Conservation (phyloP, 2,797 vertebrate species). For the Dicrostonyx torquatus region DNA sequence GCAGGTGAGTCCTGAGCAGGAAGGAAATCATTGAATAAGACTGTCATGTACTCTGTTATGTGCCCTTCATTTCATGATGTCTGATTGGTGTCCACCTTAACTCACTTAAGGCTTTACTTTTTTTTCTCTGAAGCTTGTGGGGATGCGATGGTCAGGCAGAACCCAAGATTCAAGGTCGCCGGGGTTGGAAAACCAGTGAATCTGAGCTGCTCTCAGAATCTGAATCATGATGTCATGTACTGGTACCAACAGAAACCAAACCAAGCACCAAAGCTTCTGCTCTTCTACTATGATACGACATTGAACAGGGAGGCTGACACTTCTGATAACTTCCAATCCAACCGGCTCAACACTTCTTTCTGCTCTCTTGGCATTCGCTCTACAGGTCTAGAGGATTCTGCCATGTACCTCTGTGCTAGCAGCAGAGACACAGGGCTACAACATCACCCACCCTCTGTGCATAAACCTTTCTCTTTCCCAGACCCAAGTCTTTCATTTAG, state of each 20-base stretch:
- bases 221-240: not conserved
- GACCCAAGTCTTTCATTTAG: not conserved
- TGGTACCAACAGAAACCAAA: slow-evolving; percentile 66
- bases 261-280: slow-evolving; percentile 51
- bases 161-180: slow-evolving; percentile 30
- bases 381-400: not conserved
- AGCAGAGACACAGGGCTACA: slow-evolving; percentile 39
- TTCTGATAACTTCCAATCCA: slow-evolving; percentile 23
- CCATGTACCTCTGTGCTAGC: slow-evolving; percentile 50
- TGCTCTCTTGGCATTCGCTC: not conserved
- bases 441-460: not conserved
- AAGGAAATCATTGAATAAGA: not conserved
- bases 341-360: not conserved
- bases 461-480: slow-evolving; percentile 44
- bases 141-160: slow-evolving; percentile 35
- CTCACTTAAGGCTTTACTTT: not conserved
- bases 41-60: not conserved
- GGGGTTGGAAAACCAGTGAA: not conserved
- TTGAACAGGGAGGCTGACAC: not conserved
- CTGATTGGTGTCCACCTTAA: not conserved
- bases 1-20: slow-evolving; percentile 38
- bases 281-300: not conserved
- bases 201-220: slow-evolving; percentile 58
- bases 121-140: not conserved
- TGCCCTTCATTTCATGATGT: not conserved